Evolutionary conservation across 1,140 invertebrate species (phyloP).

Genomic region (Cydia fagiglandana): DNA sequence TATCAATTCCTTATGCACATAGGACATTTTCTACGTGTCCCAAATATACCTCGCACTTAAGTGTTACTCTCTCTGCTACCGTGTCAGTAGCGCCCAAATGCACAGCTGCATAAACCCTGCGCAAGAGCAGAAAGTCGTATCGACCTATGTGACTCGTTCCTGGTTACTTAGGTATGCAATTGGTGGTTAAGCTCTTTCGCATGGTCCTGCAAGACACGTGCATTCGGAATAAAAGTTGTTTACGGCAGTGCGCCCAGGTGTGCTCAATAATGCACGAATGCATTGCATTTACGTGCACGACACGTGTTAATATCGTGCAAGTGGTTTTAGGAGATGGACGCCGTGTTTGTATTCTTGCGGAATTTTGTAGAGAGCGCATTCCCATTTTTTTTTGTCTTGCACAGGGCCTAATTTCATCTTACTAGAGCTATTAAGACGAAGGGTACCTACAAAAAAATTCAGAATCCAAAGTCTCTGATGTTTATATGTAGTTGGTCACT

Average conservation of each 20-base stretch:
- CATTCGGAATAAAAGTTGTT: slow-evolving; percentile 31
- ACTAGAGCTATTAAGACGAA: too few relatives aligned
- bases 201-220: not conserved
- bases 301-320: slow-evolving; percentile 21
- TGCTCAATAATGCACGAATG: slow-evolving; percentile 32
- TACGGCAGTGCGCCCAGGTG: slow-evolving; percentile 26
- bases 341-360: not conserved
- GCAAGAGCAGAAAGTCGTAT: not conserved
- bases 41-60: slow-evolving; percentile 8
- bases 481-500: too few relatives aligned
- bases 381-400: too few relatives aligned
- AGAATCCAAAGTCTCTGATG: too few relatives aligned
- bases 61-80: not conserved
- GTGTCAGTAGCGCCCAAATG: slow-evolving; percentile 10
- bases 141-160: not conserved
- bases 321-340: slow-evolving; percentile 7
- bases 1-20: slow-evolving; percentile 10
- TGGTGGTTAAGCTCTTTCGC: not conserved
- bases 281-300: slow-evolving; percentile 27
- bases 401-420: too few relatives aligned
- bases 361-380: not conserved
- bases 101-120: not conserved
- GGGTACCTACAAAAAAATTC: too few relatives aligned
- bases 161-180: not conserved
- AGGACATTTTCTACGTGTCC: slow-evolving; percentile 5